Percentiles rank a stretch among this genome's conserved stretches.
These are phyloP conservation scores for Protodeltote pygarga DNA, from an alignment of 2,888 invertebrate genomes.

Conservation along the genomic window DNA sequence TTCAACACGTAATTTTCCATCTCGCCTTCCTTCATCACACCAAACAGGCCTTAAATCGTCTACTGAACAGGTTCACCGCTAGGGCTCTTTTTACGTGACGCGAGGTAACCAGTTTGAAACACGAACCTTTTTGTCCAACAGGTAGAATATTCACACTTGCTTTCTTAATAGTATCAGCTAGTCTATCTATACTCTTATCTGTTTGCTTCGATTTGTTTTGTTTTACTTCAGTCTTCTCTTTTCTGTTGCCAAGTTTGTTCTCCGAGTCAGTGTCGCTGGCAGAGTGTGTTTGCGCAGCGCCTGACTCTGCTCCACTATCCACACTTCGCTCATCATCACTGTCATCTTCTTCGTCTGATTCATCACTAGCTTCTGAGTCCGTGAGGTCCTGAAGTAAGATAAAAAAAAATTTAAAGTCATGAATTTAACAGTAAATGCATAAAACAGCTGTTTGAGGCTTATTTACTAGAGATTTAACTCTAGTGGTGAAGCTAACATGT, in stretches of 20 bases:
- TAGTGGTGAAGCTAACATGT: no score
- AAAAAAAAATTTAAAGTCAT: no score
- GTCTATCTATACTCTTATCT: conserved; percentile 58
- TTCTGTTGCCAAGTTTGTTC: conserved; percentile 32
- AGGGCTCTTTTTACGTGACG: background rate
- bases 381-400: conserved; percentile 68
- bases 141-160: conserved; percentile 64
- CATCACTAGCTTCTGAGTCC: conserved; percentile 68
- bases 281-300: conserved; percentile 55
- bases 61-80: background rate
- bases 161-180: conserved; percentile 66
- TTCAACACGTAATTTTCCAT: no score
- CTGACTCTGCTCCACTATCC: conserved; percentile 81
- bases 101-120: no score
- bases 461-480: no score
- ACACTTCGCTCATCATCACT: conserved; percentile 61
- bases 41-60: no score
- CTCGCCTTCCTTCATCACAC: no score
- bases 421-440: background rate
- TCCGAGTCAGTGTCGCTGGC: conserved; percentile 58
- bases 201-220: conserved; percentile 10
- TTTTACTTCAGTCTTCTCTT: conserved; percentile 27
- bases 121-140: conserved; percentile 70
- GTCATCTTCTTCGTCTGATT: conserved; percentile 52
- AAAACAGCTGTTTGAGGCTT: no score